A percentile compares a stretch with the other conserved stretches of the same genome.
These are phyloP conservation scores for Spondyliosoma cantharus DNA, from an alignment of 2,797 vertebrate genomes.

Conservation along the genomic window DNA sequence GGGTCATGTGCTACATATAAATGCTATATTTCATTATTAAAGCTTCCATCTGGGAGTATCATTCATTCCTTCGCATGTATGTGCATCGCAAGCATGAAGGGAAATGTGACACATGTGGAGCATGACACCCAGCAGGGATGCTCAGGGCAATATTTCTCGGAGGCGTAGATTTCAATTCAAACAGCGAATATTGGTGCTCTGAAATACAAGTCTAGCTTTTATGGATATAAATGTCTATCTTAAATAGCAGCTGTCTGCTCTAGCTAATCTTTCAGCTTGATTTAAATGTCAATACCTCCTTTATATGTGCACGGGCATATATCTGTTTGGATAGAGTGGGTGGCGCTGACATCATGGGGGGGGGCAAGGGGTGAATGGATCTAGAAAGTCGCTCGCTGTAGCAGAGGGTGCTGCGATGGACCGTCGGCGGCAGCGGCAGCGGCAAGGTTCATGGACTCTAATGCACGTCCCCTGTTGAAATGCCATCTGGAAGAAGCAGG, in stretches of 20 bases:
- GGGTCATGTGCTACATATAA: conserved; percentile 36
- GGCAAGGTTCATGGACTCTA: conserved; percentile 56
- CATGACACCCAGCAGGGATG: conserved; percentile 10
- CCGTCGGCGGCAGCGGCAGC: conserved; percentile 34
- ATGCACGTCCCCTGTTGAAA: conserved; percentile 64
- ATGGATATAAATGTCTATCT: conserved; percentile 74
- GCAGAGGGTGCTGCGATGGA: conserved; percentile 35
- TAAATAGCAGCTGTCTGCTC: conserved; percentile 71
- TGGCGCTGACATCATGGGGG: conserved; percentile 48
- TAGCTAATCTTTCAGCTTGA: conserved; percentile 73
- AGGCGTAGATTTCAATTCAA: conserved; percentile 45
- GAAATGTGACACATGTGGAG: conserved; percentile 35
- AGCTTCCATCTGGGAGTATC: background rate
- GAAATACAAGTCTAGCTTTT: conserved; percentile 61
- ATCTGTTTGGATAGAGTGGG: conserved; percentile 67
- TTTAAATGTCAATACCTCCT: conserved; percentile 79
- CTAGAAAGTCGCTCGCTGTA: conserved; percentile 16
- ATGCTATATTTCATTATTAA: conserved; percentile 41
- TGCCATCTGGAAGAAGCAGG: conserved; percentile 70
- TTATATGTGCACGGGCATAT: conserved; percentile 65
- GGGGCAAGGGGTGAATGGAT: conserved; percentile 48
- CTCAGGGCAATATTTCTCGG: conserved; percentile 5
- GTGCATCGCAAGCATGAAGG: conserved; percentile 31
- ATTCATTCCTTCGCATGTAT: conserved; percentile 15
- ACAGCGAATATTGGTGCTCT: conserved; percentile 34